phyloP scores from a whole-genome alignment of 2,888 invertebrate genomes.

The Erpobdella octoculata region DNA sequence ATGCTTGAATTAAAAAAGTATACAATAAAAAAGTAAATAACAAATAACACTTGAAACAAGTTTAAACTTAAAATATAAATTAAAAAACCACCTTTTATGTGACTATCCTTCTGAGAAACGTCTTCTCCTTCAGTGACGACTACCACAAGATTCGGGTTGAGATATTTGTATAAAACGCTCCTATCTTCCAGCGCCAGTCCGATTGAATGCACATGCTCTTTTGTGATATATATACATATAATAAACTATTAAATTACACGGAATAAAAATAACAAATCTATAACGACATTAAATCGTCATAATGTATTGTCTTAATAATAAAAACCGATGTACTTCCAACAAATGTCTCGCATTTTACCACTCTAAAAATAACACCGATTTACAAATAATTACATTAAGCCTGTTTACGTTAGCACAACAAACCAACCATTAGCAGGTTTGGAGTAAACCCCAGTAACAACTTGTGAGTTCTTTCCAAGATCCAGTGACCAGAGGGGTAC shows the following conservation, averaged over 20 bases:
- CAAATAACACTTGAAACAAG: not conserved
- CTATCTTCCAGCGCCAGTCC: conserved; percentile 89
- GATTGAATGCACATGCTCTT: conserved; percentile 73
- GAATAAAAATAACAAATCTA: not conserved
- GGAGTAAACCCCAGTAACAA: conserved; percentile 47
- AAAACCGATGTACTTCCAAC: too few species aligned
- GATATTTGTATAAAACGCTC: conserved; percentile 93
- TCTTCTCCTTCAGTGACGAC: conserved; percentile 35
- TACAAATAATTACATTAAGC: too few species aligned
- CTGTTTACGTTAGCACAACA: not conserved
- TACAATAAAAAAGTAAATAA: not conserved
- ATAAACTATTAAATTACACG: not conserved
- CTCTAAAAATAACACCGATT: too few species aligned
- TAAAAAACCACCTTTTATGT: not conserved
- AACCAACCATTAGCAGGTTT: conserved; percentile 48
- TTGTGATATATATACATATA: not conserved
- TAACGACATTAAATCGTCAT: not conserved
- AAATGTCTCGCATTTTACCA: too few species aligned
- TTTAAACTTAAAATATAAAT: not conserved
- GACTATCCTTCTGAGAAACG: not conserved
- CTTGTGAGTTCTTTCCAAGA: conserved; percentile 60
- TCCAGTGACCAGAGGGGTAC: conserved; percentile 67
- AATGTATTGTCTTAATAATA: too few species aligned
- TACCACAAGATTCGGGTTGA: conserved; percentile 84
- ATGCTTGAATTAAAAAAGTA: not conserved